A percentile compares a stretch with the other conserved stretches of the same genome.
phyloP scores from a whole-genome alignment of 2,888 invertebrate species.

The Zaprionus obscuricornis region DNA sequence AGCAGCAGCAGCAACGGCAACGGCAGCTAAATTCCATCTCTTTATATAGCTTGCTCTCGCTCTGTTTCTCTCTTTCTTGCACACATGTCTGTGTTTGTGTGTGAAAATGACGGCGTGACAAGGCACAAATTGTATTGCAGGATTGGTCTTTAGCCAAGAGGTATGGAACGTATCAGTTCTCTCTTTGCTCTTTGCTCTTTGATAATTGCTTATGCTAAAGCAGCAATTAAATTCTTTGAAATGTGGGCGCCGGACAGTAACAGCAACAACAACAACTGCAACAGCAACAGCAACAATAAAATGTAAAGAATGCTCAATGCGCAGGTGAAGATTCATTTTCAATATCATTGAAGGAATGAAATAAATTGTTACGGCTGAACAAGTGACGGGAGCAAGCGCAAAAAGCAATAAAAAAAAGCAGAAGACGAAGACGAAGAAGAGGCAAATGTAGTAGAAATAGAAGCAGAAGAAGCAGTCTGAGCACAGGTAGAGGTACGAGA shows the following conservation, averaged over 20 bases:
- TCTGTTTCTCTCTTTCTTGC: too few species aligned
- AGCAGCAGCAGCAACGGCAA: slow-evolving; percentile 41
- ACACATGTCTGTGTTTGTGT: too few species aligned
- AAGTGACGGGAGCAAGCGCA: slow-evolving; percentile 35
- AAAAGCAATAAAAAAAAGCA: slow-evolving; percentile 23
- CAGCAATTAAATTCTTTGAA: slow-evolving; percentile 67
- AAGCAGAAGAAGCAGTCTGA: background rate
- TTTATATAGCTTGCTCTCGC: too few species aligned
- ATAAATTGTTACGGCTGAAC: slow-evolving; percentile 43
- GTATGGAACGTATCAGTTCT: too few species aligned
- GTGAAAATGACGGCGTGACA: slow-evolving; percentile 63
- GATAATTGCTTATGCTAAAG: slow-evolving; percentile 69
- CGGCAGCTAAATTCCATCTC: slow-evolving; percentile 3
- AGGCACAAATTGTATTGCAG: too few species aligned
- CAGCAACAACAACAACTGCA: slow-evolving; percentile 16
- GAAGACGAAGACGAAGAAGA: slow-evolving; percentile 23
- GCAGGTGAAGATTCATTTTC: too few species aligned
- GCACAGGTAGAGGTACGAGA: slow-evolving; percentile 14
- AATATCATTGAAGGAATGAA: too few species aligned
- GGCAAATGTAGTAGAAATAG: background rate
- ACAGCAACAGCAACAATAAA: background rate
- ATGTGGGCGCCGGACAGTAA: slow-evolving; percentile 37
- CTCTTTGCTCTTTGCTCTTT: slow-evolving; percentile 20
- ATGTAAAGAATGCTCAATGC: slow-evolving; percentile 7
- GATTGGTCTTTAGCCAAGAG: background rate